A percentile compares a stretch with the other conserved stretches of the same genome.
These are phyloP conservation scores for Notamacropus eugenii DNA, from an alignment of 2,797 vertebrate species.

Conservation along the genomic window DNA sequence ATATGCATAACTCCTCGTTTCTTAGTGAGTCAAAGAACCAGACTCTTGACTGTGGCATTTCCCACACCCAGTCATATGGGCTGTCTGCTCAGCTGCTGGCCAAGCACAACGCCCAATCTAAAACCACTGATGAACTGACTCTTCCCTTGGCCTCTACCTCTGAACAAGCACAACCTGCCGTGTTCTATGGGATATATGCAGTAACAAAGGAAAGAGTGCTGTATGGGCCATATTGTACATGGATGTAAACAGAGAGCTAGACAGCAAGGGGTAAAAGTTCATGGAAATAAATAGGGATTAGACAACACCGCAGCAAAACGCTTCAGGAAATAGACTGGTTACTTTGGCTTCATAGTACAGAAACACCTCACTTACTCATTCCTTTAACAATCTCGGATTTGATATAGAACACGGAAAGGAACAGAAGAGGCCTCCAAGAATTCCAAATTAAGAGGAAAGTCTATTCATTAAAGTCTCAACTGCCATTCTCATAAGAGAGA, in stretches of 20 bases:
- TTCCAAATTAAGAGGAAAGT: not conserved
- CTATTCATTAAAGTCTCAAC: not conserved
- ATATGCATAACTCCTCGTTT: not conserved
- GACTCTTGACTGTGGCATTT: not conserved
- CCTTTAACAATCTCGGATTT: not conserved
- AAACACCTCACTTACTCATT: not conserved
- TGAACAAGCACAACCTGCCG: not conserved
- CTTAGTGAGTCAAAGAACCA: not conserved
- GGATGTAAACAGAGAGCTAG: not conserved
- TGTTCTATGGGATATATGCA: not conserved
- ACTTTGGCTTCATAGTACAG: not conserved
- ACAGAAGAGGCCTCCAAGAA: not conserved
- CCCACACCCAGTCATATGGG: not conserved
- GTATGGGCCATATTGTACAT: not conserved
- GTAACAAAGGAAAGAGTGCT: not conserved
- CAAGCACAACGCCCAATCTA: not conserved
- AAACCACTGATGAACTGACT: not conserved
- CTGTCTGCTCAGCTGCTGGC: not conserved
- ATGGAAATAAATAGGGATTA: not conserved
- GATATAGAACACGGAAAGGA: not conserved
- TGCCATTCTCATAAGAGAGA: not conserved
- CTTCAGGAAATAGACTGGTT: not conserved
- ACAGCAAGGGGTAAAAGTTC: not conserved
- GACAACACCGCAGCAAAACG: not conserved
- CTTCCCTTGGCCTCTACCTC: not conserved